Percentiles rank a stretch among this genome's conserved stretches.
phyloP scores from a whole-genome alignment of 2,888 invertebrate species.

The Noctua pronuba region DNA sequence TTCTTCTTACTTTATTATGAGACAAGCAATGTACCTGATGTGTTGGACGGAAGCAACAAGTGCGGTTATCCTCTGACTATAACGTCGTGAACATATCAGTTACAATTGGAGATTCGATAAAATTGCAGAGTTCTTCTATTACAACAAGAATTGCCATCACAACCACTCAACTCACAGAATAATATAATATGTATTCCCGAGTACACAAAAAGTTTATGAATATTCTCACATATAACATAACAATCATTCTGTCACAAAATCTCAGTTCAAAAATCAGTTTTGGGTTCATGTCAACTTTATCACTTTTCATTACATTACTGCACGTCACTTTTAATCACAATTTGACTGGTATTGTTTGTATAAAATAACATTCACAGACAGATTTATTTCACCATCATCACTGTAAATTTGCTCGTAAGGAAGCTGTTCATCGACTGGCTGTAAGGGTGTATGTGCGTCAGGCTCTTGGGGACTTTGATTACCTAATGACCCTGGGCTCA shows the following conservation, averaged over 20 bases:
- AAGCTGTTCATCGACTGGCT: slow-evolving; percentile 11
- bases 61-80: slow-evolving; percentile 22
- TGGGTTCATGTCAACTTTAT: background rate
- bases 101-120: slow-evolving; percentile 12
- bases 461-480: background rate
- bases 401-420: background rate
- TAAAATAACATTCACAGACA: background rate
- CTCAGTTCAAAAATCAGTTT: slow-evolving; percentile 4
- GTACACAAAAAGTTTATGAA: slow-evolving; percentile 24
- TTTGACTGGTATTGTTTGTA: background rate
- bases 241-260: slow-evolving; percentile 22
- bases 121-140: slow-evolving; percentile 10
- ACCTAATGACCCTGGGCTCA: background rate
- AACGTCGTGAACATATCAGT: slow-evolving; percentile 32
- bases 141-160: slow-evolving; percentile 44
- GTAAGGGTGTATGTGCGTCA: background rate
- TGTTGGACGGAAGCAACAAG: slow-evolving; percentile 21
- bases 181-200: slow-evolving; percentile 11
- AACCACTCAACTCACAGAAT: slow-evolving; percentile 9
- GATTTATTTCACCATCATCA: background rate
- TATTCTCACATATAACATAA: slow-evolving; percentile 33
- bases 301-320: slow-evolving; percentile 2
- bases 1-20: slow-evolving; percentile 21
- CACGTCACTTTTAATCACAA: slow-evolving; percentile 21
- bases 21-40: slow-evolving; percentile 25